Base-by-base conservation (phyloP, 2,797 vertebrate genomes). In the Chelon labrosus region DNA sequence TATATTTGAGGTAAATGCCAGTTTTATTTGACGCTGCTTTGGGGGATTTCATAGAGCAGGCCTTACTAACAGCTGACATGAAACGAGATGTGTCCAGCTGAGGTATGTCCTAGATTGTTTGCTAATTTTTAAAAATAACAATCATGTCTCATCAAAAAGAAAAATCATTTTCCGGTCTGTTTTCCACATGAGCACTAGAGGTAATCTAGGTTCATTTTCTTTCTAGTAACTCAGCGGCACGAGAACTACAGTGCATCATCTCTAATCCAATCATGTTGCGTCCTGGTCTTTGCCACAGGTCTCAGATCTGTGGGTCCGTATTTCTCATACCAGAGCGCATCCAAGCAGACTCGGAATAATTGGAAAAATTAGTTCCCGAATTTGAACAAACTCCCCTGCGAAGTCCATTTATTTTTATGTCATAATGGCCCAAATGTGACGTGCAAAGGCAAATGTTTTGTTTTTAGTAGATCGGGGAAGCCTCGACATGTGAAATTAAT, bases 221-320 rank as follows among this genome's bases (percentile, higher is more conserved):
- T 5, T 44, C 42, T 44, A 22, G 22, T 22, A 22, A 22, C 22
- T 22, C 22, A 22, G 22, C 22, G 22, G 22, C 22, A 22, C 3
- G 22, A 7, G 7, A 46, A n/a, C 44, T 4, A 20, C 39, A 52
- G 19, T 38, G 41, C 31, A 31, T 46, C 13, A 31, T 60, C 50
- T 38, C 27, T 39, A 51, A 10, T 55, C 14, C 56, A 42, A 64
- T 64, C 46, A 25, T 7, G 31, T 31, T 2, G 31, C 31, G 7
- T 31, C 31, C 31, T 31, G 42, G 49, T 76, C 46, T 53, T 64
- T 70, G 57, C 7, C 52, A 37, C n/a, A 8, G 10, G 50, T 58
- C 27, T 63, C 9, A 4, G 61, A 27, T 75, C 67, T 39, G 51
- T 22, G 37, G 75, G 53, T 70, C 65, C 65, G 14, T 20, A 55